phyloP scores from a whole-genome alignment of 2,888 invertebrate species.

The Crepidodera aurea region DNA sequence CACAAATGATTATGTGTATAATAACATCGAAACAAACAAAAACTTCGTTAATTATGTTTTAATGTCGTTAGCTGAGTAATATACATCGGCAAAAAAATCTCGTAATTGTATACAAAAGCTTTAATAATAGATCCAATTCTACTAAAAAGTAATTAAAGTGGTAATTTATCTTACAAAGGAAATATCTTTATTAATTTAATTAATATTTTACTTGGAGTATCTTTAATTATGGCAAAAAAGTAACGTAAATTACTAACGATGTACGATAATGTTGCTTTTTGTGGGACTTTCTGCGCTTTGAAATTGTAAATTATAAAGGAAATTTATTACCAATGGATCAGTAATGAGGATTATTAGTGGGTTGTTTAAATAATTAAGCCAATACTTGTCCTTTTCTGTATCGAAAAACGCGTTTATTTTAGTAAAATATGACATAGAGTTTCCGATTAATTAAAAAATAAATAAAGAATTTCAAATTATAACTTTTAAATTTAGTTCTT shows the following conservation, averaged over 20 bases:
- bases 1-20: conserved; percentile 2
- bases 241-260: conserved; percentile 7
- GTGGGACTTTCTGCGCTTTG: neutral
- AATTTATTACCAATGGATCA: neutral
- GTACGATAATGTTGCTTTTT: conserved; percentile 1
- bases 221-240: conserved; percentile 6
- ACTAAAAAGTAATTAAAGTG: conserved; percentile 9
- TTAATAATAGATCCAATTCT: conserved; percentile 10
- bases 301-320: conserved; percentile 1
- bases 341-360: neutral
- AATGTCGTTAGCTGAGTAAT: conserved; percentile 20
- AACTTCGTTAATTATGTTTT: conserved; percentile 23
- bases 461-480: no score
- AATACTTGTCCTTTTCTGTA: no score
- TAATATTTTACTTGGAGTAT: conserved; percentile 11
- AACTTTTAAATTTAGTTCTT: no score
- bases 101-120: conserved; percentile 1
- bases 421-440: no score
- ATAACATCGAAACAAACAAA: conserved; percentile 12
- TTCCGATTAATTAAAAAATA: no score
- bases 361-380: conserved; percentile 1
- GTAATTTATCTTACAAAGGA: conserved; percentile 30
- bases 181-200: conserved; percentile 33
- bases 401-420: no score
- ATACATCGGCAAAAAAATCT: conserved; percentile 22